Evolutionary conservation across 2,888 invertebrate genomes (phyloP), one percentile per base, ranked within the genome.

Genomic region (Meganola albula): DNA sequence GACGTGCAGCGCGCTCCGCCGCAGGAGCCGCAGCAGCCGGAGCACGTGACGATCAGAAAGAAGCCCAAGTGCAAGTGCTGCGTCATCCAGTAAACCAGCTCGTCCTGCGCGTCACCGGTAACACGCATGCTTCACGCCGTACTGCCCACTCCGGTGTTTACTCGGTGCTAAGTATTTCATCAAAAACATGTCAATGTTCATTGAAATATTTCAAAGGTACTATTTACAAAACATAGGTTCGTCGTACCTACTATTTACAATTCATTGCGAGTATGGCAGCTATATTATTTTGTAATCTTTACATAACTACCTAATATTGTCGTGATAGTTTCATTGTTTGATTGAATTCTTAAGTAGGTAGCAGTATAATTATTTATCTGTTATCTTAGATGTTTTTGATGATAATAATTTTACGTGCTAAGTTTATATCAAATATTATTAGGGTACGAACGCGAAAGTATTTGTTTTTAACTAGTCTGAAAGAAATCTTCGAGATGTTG

Each of bases 61-160:
- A 96, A 96, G 88, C 94, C 94, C 83, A 96, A 95, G 88, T 96
- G 96, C 91, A 93, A 94, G 80, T 96, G 96, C 89, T 97, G 97
- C 89, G 94, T 94, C 74, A 89, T 96, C 76, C 95, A 96, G 91
- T 96, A 94, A 90, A 25, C 28, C 20, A 16, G 16, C 20, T 7
- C 31, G 25, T 4, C 0, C 24, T 20, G 26, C 39, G 44, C 50
- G 47, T 53, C 47, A 62, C 73, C 68, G 59, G 68, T 67, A 71
- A 71, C 62, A 68, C 65, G 57, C 68, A 50, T 55, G 74, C 71
- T 72, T 70, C 35, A 40, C 34, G 37, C 39, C 53, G 57, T 50
- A 52, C 49, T 43, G 48, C 49, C 48, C 37, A 59, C 51, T 48
- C 50, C 51, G 68, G 69, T 74, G 73, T 73, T 71, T 68, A 67